Evolutionary conservation across 1,140 invertebrate species (phyloP), one percentile per base, ranked within the genome.

Genomic region (Papilio dardanus): DNA sequence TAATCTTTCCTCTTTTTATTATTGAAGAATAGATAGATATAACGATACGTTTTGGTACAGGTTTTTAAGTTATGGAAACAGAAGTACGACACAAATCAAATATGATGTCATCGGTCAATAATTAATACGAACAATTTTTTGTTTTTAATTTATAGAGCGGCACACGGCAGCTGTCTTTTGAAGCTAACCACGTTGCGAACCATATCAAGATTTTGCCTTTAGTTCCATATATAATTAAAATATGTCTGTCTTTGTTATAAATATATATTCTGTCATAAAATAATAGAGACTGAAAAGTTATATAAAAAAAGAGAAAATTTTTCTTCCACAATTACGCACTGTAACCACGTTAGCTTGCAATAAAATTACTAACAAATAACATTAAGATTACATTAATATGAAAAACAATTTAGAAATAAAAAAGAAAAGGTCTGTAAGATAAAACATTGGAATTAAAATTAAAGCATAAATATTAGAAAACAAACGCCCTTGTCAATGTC

Each of bases 151-250:
- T 28, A 40, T 46, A 71, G 40, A 30, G 21, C 6, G 69, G 54
- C 54, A 30, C 21, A 42, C 21, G 37, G 35, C 66, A 76, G 65
- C 68, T 71, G 68, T 73, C 54, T 62, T 71, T 71, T 62, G 54
- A 62, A 62, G 54, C 1, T 19, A 5, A 14, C 10, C 16, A 21
- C 50, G 14, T 28, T 28, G 19, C 10, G 30, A 16, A 28, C 21
- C 54, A 28, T 62, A 62, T 30, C 21, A 54, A 54, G 21, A 54
- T 54, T 54, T 21, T 24, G 21, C 46, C 6, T 58, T 16, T 62
- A 30, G 10, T 24, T 62, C 24, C 24, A 30, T 46, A 7, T 46
- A 7, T 46, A 0, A n/a, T 42, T 46, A n/a, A 46, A 46, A 46
- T 14, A 46, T 46, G 6, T 19, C 1, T 4, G 12, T 12, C 40